Conservation (phyloP, 2,888 invertebrate genomes). For the Ophraella communa region DNA sequence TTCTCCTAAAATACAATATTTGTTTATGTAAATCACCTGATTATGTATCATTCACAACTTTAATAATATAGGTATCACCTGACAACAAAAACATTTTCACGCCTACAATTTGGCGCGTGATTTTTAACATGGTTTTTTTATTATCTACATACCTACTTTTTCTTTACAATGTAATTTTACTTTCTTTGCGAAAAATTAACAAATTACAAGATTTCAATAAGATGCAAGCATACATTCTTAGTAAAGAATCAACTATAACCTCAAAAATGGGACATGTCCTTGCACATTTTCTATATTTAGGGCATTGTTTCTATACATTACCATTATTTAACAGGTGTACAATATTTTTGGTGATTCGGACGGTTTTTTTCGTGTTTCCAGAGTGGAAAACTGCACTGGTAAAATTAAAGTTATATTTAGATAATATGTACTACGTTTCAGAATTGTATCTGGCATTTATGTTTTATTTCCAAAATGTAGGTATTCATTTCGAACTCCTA, state of each 20-base stretch:
- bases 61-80: background rate
- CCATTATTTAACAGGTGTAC: background rate
- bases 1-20: no score
- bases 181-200: no score
- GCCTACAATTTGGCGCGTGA: background rate
- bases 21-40: background rate
- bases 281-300: background rate
- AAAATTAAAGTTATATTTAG: background rate
- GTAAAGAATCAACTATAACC: no score
- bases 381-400: background rate
- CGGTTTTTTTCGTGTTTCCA: background rate
- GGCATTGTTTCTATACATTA: no score
- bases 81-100: background rate
- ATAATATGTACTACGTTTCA: background rate
- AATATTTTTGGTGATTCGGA: no score
- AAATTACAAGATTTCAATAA: no score
- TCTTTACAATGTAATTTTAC: no score
- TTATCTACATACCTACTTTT: no score
- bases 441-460: conserved; percentile 4
- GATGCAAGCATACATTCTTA: no score
- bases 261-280: no score
- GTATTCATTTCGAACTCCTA: background rate
- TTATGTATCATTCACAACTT: background rate
- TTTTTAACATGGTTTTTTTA: background rate
- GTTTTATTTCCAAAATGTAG: conserved; percentile 3